These are phyloP conservation scores for Xestia rhomboidea DNA, from an alignment of 2,888 invertebrate genomes.

Conservation along the genomic window DNA sequence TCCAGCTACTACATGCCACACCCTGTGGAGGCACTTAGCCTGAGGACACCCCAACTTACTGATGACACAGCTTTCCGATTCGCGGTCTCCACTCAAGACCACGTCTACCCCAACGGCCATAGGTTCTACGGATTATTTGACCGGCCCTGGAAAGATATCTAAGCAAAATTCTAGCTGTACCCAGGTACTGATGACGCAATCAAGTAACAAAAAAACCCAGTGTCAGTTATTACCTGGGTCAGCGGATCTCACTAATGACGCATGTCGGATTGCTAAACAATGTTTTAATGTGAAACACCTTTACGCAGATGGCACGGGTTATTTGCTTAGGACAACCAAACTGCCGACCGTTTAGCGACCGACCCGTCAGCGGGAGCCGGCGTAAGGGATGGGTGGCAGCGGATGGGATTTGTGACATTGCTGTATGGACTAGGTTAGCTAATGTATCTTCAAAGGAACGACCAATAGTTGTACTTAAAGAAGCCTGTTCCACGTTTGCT, in stretches of 20 bases:
- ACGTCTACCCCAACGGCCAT: background rate
- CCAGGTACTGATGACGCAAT: conserved; percentile 68
- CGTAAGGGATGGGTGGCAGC: conserved; percentile 39
- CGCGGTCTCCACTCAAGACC: background rate
- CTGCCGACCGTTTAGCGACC: conserved; percentile 88
- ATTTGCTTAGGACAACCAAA: conserved; percentile 90
- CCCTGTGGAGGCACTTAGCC: background rate
- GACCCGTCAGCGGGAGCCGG: conserved; percentile 70
- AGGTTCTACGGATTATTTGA: background rate
- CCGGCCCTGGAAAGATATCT: background rate
- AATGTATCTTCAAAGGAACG: background rate
- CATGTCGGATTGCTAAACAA: conserved; percentile 87
- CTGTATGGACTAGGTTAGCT: background rate
- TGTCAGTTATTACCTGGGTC: conserved; percentile 77
- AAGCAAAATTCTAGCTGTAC: background rate
- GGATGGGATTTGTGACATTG: background rate
- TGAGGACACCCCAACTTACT: background rate
- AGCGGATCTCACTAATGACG: conserved; percentile 85
- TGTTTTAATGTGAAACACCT: conserved; percentile 88
- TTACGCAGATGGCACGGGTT: conserved; percentile 85
- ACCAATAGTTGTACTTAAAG: background rate
- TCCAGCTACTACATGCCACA: background rate
- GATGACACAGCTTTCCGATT: background rate
- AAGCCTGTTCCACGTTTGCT: background rate
- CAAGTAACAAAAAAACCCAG: conserved; percentile 78